Evolutionary conservation across 1,140 invertebrate genomes (phyloP).

Genomic region (Rhagoletis zephyria): DNA sequence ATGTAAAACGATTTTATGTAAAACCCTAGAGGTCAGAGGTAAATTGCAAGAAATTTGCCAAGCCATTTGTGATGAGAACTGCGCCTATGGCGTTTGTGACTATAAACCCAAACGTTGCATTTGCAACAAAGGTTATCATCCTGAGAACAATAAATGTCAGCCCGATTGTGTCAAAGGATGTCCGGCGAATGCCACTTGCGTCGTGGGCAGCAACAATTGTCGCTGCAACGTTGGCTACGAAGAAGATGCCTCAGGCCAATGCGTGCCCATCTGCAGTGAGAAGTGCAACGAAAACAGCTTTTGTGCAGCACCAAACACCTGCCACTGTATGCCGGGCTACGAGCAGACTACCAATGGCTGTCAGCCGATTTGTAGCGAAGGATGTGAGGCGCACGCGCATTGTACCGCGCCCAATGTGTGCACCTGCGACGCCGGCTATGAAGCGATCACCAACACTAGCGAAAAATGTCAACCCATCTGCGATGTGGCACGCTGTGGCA

Average conservation of each 20-base stretch:
- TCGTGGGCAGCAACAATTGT: neutral
- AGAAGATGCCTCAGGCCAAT: neutral
- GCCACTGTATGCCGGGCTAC: neutral
- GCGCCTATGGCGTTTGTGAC: neutral
- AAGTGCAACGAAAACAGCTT: neutral
- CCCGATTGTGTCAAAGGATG: constrained; percentile 6
- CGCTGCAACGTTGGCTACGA: neutral
- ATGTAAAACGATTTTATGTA: neutral
- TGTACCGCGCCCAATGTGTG: neutral
- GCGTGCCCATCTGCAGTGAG: neutral
- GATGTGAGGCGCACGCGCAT: neutral
- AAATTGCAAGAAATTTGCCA: neutral
- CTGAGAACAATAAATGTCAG: neutral
- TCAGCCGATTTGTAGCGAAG: neutral
- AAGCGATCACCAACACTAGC: no score
- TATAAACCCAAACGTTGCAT: neutral
- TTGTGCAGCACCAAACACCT: neutral
- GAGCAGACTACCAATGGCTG: neutral
- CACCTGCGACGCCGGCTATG: neutral
- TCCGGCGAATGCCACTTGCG: neutral
- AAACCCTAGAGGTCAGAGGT: neutral
- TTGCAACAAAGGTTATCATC: neutral
- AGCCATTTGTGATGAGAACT: neutral
- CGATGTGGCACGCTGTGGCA: neutral
- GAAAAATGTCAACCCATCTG: neutral